Conservation (phyloP, 2,888 invertebrate genomes). For the Notodonta dromedarius region DNA sequence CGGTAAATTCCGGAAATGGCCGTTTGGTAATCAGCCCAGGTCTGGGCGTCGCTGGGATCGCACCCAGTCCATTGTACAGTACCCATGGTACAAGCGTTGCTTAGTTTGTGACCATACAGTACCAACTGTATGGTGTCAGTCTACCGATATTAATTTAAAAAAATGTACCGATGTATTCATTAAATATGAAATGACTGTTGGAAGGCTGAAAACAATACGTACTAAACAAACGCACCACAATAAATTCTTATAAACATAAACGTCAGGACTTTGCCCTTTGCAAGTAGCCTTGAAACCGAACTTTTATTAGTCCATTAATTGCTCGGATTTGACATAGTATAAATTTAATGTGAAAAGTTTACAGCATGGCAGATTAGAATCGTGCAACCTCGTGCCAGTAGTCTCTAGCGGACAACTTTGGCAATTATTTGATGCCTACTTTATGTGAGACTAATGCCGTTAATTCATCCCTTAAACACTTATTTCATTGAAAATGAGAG, state of each 20-base stretch:
- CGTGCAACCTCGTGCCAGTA: slow-evolving; percentile 37
- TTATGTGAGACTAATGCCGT: slow-evolving; percentile 4
- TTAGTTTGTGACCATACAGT: too few species aligned
- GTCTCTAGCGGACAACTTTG: slow-evolving; percentile 33
- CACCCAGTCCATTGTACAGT: too few species aligned
- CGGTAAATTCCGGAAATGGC: too few species aligned
- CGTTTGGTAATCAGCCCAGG: too few species aligned
- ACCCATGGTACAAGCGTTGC: too few species aligned
- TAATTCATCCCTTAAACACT: too few species aligned
- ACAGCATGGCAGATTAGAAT: slow-evolving; percentile 15
- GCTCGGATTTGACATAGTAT: slow-evolving; percentile 16
- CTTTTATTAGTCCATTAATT: slow-evolving; percentile 22
- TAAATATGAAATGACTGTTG: too few species aligned
- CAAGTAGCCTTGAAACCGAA: slow-evolving; percentile 13
- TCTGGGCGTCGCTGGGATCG: too few species aligned
- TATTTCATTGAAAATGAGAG: too few species aligned
- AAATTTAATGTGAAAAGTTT: slow-evolving; percentile 17
- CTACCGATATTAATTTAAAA: too few species aligned
- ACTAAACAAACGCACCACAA: neutral
- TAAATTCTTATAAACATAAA: neutral
- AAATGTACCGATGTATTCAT: too few species aligned
- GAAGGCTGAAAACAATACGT: neutral
- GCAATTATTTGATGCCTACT: slow-evolving; percentile 33
- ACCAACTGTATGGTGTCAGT: too few species aligned
- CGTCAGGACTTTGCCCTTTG: neutral